phyloP scores from a whole-genome alignment of 2,797 vertebrate species.

The Nannoperca obscura region DNA sequence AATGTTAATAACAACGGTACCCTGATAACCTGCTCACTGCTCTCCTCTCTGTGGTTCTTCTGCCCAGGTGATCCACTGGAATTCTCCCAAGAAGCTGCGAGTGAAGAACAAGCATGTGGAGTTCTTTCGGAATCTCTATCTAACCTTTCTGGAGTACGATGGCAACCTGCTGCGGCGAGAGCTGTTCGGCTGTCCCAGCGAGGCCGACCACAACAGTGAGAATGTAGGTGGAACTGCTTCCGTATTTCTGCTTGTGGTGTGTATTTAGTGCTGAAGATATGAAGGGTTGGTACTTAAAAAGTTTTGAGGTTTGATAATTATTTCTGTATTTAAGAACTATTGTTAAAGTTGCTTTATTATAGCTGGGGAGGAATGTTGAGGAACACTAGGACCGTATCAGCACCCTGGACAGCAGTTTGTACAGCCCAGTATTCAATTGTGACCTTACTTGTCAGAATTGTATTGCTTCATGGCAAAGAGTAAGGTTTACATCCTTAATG shows the following conservation, averaged over 20 bases:
- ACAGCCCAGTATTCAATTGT: background rate
- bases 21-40: background rate
- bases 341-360: too few species aligned
- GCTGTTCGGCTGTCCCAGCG: constrained; percentile 96
- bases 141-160: constrained; percentile 97
- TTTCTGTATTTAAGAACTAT: background rate
- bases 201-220: constrained; percentile 94
- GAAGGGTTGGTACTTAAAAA: background rate
- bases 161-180: constrained; percentile 95
- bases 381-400: too few species aligned
- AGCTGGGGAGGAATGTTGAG: too few species aligned
- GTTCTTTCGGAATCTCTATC: constrained; percentile 97
- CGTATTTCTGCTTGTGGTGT: background rate
- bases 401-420: background rate
- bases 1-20: background rate
- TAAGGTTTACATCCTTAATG: background rate
- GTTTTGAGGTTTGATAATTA: background rate
- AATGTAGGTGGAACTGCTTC: constrained; percentile 86
- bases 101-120: constrained; percentile 99
- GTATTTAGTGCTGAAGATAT: background rate
- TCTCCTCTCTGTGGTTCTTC: constrained; percentile 1
- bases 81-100: constrained; percentile 96
- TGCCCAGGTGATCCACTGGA: constrained; percentile 97
- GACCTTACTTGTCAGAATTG: too few species aligned
- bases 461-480: too few species aligned